Conservation (phyloP, 2,797 vertebrate species). For the Prunella strophiata region DNA sequence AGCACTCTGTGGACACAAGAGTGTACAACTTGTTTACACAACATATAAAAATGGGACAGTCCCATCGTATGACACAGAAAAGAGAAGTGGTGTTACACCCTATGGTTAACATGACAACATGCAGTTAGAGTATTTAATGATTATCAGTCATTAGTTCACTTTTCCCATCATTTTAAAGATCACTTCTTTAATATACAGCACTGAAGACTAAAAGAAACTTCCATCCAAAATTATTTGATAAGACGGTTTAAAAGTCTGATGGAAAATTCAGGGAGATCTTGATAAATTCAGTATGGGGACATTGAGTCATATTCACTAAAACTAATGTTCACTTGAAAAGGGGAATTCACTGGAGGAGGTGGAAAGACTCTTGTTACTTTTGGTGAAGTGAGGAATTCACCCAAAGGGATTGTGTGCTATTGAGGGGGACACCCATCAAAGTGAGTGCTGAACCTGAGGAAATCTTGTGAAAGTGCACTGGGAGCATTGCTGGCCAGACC, state of each 20-base stretch:
- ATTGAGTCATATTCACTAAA: background rate
- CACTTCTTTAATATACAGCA: constrained; percentile 30
- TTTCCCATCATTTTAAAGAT: constrained; percentile 34
- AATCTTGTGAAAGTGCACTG: background rate
- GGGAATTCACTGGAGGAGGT: background rate
- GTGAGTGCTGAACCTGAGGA: background rate
- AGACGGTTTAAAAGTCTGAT: constrained; percentile 4
- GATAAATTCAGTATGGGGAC: background rate
- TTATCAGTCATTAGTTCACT: background rate
- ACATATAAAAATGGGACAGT: background rate
- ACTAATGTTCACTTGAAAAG: background rate
- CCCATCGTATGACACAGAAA: constrained; percentile 30
- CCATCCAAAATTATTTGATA: constrained; percentile 16
- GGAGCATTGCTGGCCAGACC: background rate
- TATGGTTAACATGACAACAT: constrained; percentile 36
- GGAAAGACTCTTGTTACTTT: background rate
- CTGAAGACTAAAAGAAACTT: background rate
- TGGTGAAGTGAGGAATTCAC: background rate
- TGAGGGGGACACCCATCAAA: background rate
- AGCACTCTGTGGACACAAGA: background rate
- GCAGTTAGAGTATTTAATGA: constrained; percentile 42
- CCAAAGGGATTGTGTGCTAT: background rate
- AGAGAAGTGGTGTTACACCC: constrained; percentile 12
- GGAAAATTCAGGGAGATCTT: background rate
- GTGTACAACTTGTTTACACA: background rate